phyloP scores from a whole-genome alignment of 2,113 vertebrate species.

The Chunga burmeisteri region DNA sequence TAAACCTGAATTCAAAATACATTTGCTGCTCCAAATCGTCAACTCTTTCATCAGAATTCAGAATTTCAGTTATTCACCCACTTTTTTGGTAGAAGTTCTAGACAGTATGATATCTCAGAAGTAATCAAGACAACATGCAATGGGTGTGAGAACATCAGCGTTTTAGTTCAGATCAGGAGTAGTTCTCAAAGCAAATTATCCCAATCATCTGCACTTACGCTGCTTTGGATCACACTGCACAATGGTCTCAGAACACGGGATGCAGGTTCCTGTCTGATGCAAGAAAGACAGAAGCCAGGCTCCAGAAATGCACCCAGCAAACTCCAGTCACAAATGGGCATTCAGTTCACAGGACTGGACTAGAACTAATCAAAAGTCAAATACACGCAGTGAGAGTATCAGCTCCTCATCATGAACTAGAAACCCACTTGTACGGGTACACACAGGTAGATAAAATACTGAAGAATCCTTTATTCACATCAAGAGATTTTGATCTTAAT shows the following conservation, averaged over 20 bases:
- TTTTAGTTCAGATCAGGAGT: background rate
- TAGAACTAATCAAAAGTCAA: background rate
- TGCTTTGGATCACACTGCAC: background rate
- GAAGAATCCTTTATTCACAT: background rate
- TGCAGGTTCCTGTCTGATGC: background rate
- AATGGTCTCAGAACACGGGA: rapidly evolving
- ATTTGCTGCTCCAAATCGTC: background rate
- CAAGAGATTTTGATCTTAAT: background rate
- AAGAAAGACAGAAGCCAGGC: background rate
- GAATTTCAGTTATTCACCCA: background rate
- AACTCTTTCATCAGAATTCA: background rate
- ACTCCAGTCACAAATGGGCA: background rate
- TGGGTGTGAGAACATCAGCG: background rate
- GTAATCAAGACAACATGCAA: background rate
- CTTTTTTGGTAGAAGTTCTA: background rate
- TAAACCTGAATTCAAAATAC: background rate
- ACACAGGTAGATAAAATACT: background rate
- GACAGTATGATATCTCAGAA: background rate
- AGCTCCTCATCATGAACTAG: background rate
- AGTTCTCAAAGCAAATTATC: background rate
- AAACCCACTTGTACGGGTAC: background rate
- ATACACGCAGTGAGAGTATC: background rate
- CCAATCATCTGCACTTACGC: background rate
- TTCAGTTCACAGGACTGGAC: background rate
- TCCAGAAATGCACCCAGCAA: background rate